A percentile compares a stretch with the other conserved stretches of the same genome.
Evolutionary conservation across 2,888 invertebrate genomes (phyloP).

Genomic region (Eupithecia subumbrata): DNA sequence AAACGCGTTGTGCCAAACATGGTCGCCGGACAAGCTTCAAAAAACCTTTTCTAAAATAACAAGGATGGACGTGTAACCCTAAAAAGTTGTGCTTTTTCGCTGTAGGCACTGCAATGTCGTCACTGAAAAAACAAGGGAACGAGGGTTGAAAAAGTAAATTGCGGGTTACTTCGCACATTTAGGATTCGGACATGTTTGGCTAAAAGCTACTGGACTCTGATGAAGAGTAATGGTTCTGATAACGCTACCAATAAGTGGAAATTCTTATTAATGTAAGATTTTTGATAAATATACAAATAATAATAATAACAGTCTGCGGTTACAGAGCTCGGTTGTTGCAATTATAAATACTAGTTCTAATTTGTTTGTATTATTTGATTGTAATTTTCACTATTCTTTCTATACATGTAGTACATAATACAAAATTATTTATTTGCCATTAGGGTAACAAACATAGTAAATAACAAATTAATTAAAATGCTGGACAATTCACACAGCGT

Average conservation of each 20-base stretch:
- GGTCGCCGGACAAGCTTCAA: conserved; percentile 6
- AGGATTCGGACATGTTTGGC: conserved; percentile 30
- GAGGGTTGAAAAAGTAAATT: conserved; percentile 59
- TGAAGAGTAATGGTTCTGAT: conserved; percentile 23
- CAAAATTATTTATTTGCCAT: too few species aligned
- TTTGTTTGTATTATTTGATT: too few species aligned
- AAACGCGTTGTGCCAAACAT: conserved; percentile 1
- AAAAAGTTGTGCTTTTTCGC: conserved; percentile 21
- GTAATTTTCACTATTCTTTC: too few species aligned
- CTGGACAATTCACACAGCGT: too few species aligned
- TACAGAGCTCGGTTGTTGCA: too few species aligned
- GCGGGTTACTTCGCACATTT: conserved; percentile 21
- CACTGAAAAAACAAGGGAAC: conserved; percentile 48
- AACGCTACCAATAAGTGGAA: not conserved
- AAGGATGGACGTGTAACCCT: conserved; percentile 9
- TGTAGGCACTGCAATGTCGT: conserved; percentile 10
- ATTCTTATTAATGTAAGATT: not conserved
- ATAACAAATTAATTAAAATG: too few species aligned
- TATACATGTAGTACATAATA: too few species aligned
- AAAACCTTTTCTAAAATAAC: conserved; percentile 14
- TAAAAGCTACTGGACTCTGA: conserved; percentile 29
- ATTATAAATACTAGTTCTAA: too few species aligned
- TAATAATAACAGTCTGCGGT: too few species aligned
- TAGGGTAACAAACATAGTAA: too few species aligned
- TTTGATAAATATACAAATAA: not conserved